Base-by-base conservation (phyloP, 30 jellyfish, hydroid and myxozoan genomes). In the Clytia hemisphaerica region DNA sequence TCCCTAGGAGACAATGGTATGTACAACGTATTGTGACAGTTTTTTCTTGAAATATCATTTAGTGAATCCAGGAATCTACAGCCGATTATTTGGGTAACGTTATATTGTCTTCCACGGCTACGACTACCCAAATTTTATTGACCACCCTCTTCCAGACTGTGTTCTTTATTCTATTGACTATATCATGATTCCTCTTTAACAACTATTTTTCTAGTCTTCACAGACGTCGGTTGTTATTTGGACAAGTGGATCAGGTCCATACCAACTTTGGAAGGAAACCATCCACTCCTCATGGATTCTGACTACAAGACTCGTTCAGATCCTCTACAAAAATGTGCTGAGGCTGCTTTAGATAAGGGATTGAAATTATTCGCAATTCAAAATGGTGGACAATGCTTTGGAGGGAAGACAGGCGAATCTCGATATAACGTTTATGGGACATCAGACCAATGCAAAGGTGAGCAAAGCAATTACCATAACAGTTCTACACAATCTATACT, bases 381-480 rank as follows among this genome's bases (percentile, higher is more conserved):
- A 65, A 88, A 88, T 81, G 94, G 94, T 29, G 97, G 97, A 16
- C 97, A 88, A 47, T 88, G 97, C 49, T 88, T 88, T 88, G 97
- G 95, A 6, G 97, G 97, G 4, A 25, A 32, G 7, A 72, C 68
- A 40, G 97, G 95, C 26, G 90, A 80, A 14, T 79, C 55, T 16
- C 35, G 94, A 58, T 88, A 63, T 48, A 82, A 88, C 38, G 76
- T 88, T 36, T 88, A 88, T 58, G 97, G 97, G 0, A 67, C 92
- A 32, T 80, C 95, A 2, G 73, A 76, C 58, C 49, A 83, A 59
- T 88, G 97, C 76, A 35, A 59, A 75, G 94, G 97, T 88, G 42
- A 73, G 80, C n/a, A n/a, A n/a, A n/a, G n/a, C n/a, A n/a, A n/a
- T n/a, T n/a, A n/a, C n/a, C n/a, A n/a, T 7, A 40, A 10, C 10